These are phyloP conservation scores for Onychomys arenicola DNA, from an alignment of 2,797 vertebrate genomes.

Conservation along the genomic window DNA sequence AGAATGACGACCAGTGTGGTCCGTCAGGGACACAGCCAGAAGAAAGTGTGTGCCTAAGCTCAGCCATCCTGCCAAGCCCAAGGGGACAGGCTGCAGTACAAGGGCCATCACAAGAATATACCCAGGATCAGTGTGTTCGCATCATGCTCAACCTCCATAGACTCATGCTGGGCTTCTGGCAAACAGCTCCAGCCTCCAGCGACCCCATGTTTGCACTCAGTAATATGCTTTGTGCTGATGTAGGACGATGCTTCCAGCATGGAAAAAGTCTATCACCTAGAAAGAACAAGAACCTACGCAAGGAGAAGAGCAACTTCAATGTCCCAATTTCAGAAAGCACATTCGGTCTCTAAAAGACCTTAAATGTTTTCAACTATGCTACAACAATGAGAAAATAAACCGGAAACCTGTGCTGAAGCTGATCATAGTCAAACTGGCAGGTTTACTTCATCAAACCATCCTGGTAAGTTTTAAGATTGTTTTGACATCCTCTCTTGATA, in stretches of 20 bases:
- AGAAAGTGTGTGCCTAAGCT: neutral
- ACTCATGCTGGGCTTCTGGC: rapidly evolving
- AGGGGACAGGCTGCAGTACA: rapidly evolving
- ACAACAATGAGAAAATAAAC: slow-evolving; percentile 10
- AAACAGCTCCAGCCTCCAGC: neutral
- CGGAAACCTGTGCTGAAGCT: slow-evolving; percentile 1
- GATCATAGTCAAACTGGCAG: slow-evolving; percentile 68
- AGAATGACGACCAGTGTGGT: rapidly evolving
- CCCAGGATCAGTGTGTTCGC: neutral
- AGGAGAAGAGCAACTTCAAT: slow-evolving; percentile 45
- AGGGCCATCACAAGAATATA: neutral
- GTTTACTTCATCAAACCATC: slow-evolving; percentile 75
- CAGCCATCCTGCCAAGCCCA: rapidly evolving
- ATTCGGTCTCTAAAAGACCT: slow-evolving; percentile 59
- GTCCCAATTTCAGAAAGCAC: slow-evolving; percentile 11
- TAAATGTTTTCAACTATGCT: slow-evolving; percentile 19
- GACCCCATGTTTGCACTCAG: neutral
- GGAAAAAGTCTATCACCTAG: neutral
- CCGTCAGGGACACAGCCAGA: neutral
- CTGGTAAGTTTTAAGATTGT: slow-evolving; percentile 71
- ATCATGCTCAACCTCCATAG: rapidly evolving
- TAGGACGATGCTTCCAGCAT: neutral
- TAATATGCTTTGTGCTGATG: neutral
- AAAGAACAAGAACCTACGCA: slow-evolving; percentile 14
- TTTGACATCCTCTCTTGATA: slow-evolving; percentile 80